These are phyloP conservation scores for Xiphophorus maculatus DNA, from an alignment of 2,113 vertebrate genomes.

Conservation along the genomic window DNA sequence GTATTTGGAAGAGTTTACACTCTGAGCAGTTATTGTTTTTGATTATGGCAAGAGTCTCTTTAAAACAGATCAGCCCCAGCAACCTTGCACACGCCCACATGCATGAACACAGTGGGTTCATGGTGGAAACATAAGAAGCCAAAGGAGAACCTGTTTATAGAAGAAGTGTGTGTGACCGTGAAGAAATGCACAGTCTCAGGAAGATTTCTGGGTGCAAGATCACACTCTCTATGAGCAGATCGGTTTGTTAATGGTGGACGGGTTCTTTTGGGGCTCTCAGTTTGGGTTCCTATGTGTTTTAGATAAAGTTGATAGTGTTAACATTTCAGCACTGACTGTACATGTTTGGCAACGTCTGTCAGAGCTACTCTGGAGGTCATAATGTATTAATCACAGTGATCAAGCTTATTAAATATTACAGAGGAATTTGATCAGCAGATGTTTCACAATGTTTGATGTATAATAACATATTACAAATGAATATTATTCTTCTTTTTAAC, in stretches of 20 bases:
- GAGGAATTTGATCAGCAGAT: background rate
- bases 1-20: conserved; percentile 86
- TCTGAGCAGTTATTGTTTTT: conserved; percentile 99
- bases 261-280: conserved; percentile 54
- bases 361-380: conserved; percentile 15
- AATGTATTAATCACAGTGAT: conserved; percentile 11
- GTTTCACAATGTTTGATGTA: background rate
- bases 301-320: conserved; percentile 72
- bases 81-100: conserved; percentile 37
- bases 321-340: conserved; percentile 41
- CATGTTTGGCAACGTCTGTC: conserved; percentile 12
- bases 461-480: no score
- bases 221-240: conserved; percentile 72
- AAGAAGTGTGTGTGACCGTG: conserved; percentile 69
- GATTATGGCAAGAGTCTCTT: conserved; percentile 90
- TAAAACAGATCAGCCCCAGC: conserved; percentile 61
- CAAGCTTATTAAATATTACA: background rate
- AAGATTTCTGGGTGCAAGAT: conserved; percentile 73
- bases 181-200: conserved; percentile 65
- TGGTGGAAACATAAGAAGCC: conserved; percentile 37
- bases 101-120: conserved; percentile 24
- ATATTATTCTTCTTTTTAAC: no score
- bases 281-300: conserved; percentile 62
- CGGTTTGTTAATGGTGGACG: conserved; percentile 72
- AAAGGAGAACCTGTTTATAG: conserved; percentile 78